A percentile compares a stretch with the other conserved stretches of the same genome.
Conservation (phyloP, 53 echinoderm and acorn worm species). For the Astropecten irregularis region DNA sequence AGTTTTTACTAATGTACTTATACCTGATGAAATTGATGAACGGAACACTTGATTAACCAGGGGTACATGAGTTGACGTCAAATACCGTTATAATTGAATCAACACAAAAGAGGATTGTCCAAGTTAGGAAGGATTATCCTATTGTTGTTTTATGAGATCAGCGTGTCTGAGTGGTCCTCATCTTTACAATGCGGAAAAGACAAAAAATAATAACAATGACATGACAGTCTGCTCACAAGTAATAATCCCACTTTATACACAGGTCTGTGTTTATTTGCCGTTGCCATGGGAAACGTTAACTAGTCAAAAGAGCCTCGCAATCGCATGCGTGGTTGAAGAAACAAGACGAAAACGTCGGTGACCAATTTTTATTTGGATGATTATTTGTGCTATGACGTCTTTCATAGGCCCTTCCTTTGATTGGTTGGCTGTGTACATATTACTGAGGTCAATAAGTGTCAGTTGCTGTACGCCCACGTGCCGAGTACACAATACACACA, state of each 20-base stretch:
- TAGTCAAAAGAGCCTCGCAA: no score
- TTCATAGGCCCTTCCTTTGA: not conserved
- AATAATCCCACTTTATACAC: not conserved
- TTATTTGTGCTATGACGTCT: no score
- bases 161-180: not conserved
- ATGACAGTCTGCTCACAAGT: conserved; percentile 2
- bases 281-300: conserved; percentile 28
- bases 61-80: not conserved
- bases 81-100: conserved; percentile 19
- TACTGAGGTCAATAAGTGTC: conserved; percentile 16
- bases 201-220: conserved; percentile 8
- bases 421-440: conserved; percentile 14
- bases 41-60: not conserved
- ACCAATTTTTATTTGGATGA: conserved; percentile 19
- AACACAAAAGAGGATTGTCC: conserved; percentile 15
- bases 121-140: conserved; percentile 15
- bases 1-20: no score
- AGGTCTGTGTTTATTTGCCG: conserved; percentile 14
- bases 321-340: no score
- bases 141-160: conserved; percentile 37
- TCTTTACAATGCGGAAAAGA: no score
- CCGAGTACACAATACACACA: not conserved
- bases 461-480: conserved; percentile 29
- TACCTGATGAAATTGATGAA: no score
- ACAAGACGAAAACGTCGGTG: conserved; percentile 2